These are phyloP conservation scores for Oscheius sp. DNA, from an alignment of 2,888 invertebrate genomes.

Conservation along the genomic window DNA sequence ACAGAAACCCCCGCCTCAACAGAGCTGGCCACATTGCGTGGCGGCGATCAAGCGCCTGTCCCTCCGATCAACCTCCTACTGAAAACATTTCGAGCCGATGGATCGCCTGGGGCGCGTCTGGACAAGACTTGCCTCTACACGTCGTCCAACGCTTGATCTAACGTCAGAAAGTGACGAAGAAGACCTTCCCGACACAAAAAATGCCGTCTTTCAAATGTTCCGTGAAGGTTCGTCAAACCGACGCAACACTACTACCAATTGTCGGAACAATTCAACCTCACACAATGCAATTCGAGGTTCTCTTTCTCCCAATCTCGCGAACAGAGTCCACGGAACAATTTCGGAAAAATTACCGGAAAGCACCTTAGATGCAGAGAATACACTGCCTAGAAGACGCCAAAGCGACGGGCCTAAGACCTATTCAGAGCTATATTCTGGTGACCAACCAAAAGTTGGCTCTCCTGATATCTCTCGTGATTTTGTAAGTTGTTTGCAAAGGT, in stretches of 20 bases:
- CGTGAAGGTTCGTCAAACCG: background rate
- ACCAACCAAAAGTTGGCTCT: background rate
- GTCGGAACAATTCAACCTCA: background rate
- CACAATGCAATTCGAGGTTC: background rate
- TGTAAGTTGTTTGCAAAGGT: constrained; percentile 8
- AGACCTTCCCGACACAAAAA: constrained; percentile 47
- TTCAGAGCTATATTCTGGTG: background rate
- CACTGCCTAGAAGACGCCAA: background rate
- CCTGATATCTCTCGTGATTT: background rate
- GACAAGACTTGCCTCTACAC: constrained; percentile 46
- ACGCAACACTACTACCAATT: background rate
- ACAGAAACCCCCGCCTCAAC: constrained; percentile 15
- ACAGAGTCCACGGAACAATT: background rate
- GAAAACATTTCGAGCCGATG: constrained; percentile 33
- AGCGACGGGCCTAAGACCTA: background rate
- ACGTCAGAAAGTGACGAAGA: constrained; percentile 32
- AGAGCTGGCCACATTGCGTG: constrained; percentile 25
- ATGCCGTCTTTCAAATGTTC: constrained; percentile 57
- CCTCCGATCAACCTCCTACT: constrained; percentile 22
- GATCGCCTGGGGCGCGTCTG: constrained; percentile 49
- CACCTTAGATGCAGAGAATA: background rate
- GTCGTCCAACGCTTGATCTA: constrained; percentile 34
- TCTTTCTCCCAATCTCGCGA: constrained; percentile 11
- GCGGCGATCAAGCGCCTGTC: constrained; percentile 30
- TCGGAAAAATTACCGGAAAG: constrained; percentile 2